Conservation (phyloP, 2,113 vertebrate genomes). For the Lasiurus cinereus region DNA sequence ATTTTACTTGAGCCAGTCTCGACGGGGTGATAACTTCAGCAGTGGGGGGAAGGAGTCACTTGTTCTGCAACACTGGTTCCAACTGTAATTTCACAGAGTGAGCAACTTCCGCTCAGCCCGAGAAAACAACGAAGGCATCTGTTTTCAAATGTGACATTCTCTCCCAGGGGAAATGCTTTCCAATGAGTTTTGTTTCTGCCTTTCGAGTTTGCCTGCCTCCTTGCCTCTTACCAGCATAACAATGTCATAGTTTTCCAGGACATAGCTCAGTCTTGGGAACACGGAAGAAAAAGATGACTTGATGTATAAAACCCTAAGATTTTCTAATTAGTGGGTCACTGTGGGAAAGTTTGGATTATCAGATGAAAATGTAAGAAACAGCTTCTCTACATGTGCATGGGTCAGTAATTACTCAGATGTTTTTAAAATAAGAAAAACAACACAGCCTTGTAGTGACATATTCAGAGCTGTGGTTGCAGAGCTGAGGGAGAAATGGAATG, state of each 20-base stretch:
- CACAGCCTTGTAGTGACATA: neutral
- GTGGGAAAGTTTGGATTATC: neutral
- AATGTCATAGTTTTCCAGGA: conserved; percentile 20
- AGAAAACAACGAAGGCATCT: conserved; percentile 48
- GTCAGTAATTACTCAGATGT: neutral
- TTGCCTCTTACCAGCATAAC: conserved; percentile 39
- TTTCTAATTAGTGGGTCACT: neutral
- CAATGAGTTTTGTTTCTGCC: neutral
- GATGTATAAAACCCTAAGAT: neutral
- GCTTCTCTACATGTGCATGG: neutral
- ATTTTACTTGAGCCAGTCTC: neutral
- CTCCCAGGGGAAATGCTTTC: conserved; percentile 59
- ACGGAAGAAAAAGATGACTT: neutral
- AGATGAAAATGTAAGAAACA: neutral
- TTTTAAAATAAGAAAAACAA: neutral
- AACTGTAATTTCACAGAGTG: neutral
- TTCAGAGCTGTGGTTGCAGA: neutral
- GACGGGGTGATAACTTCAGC: neutral
- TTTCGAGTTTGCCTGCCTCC: neutral
- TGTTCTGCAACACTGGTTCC: neutral
- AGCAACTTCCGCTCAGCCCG: neutral
- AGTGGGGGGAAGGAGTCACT: neutral
- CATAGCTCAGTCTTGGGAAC: neutral
- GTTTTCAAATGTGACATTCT: conserved; percentile 65
- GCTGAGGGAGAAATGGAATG: neutral